These are phyloP conservation scores for Lamellibrachia columna DNA, from an alignment of 2,888 invertebrate species.

Conservation along the genomic window DNA sequence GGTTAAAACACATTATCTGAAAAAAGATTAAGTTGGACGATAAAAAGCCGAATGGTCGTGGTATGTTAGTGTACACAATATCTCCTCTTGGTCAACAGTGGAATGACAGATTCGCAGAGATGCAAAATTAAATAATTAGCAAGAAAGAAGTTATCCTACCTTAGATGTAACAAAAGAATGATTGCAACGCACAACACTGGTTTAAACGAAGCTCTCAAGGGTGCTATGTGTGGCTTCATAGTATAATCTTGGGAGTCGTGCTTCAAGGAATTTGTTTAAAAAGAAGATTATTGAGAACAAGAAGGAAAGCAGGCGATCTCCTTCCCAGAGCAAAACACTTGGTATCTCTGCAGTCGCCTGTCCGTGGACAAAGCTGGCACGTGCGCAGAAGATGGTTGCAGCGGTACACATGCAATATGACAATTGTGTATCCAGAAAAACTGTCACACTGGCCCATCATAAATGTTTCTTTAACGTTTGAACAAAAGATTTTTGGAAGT, in stretches of 20 bases:
- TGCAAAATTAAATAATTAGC: too few relatives aligned
- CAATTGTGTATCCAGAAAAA: neutral
- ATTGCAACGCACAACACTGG: too few relatives aligned
- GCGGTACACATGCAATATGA: neutral
- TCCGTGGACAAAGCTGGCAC: neutral
- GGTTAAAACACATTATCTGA: neutral
- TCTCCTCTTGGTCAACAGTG: neutral
- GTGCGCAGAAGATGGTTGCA: neutral
- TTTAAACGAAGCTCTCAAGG: too few relatives aligned
- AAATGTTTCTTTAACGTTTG: neutral
- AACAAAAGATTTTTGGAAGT: neutral
- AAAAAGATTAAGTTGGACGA: neutral
- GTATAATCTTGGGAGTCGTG: too few relatives aligned
- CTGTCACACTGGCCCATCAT: neutral
- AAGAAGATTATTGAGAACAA: too few relatives aligned
- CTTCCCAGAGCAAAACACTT: too few relatives aligned
- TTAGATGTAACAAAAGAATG: too few relatives aligned
- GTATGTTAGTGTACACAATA: neutral
- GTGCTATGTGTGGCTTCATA: too few relatives aligned
- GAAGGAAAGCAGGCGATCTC: too few relatives aligned
- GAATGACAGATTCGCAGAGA: neutral
- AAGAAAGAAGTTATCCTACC: too few relatives aligned
- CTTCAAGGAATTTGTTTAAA: too few relatives aligned
- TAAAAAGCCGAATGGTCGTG: neutral
- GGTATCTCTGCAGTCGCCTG: neutral